These are phyloP conservation scores for Leucozona laternaria DNA, from an alignment of 2,888 invertebrate genomes.

Conservation along the genomic window DNA sequence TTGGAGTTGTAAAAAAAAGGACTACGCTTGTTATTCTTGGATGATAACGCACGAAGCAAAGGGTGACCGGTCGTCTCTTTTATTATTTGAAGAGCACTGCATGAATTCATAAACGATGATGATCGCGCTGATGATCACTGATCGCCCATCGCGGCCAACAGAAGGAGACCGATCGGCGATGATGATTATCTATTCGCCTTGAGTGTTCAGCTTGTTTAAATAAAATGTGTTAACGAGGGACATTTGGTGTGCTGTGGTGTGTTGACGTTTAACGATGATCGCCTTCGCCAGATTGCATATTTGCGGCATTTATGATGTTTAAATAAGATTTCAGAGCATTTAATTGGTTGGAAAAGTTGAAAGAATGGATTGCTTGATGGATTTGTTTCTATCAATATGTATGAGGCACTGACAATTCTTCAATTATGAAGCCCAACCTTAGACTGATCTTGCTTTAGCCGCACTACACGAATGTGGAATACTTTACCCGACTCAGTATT, in stretches of 20 bases:
- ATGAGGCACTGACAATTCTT: too few relatives aligned
- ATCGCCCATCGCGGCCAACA: conserved; percentile 5
- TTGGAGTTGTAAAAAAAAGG: conserved; percentile 41
- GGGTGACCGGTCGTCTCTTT: conserved; percentile 49
- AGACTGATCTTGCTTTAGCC: too few relatives aligned
- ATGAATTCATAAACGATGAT: conserved; percentile 21
- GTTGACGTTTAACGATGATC: conserved; percentile 9
- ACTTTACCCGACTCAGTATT: too few relatives aligned
- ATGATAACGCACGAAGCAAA: conserved; percentile 43
- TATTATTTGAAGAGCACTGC: conserved; percentile 57
- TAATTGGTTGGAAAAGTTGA: background rate
- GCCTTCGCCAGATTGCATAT: conserved; percentile 14
- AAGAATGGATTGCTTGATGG: background rate
- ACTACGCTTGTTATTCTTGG: conserved; percentile 57
- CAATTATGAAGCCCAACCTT: too few relatives aligned
- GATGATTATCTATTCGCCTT: background rate
- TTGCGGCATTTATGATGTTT: conserved; percentile 22
- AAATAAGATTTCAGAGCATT: background rate
- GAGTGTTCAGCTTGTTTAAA: conserved; percentile 42
- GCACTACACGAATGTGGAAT: too few relatives aligned
- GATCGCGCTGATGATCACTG: background rate
- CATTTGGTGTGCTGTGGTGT: conserved; percentile 42
- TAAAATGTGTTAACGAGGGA: conserved; percentile 53
- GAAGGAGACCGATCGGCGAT: background rate
- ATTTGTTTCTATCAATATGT: background rate